These are phyloP conservation scores for Muscicapa striata DNA, from an alignment of 2,797 vertebrate genomes.

Conservation along the genomic window DNA sequence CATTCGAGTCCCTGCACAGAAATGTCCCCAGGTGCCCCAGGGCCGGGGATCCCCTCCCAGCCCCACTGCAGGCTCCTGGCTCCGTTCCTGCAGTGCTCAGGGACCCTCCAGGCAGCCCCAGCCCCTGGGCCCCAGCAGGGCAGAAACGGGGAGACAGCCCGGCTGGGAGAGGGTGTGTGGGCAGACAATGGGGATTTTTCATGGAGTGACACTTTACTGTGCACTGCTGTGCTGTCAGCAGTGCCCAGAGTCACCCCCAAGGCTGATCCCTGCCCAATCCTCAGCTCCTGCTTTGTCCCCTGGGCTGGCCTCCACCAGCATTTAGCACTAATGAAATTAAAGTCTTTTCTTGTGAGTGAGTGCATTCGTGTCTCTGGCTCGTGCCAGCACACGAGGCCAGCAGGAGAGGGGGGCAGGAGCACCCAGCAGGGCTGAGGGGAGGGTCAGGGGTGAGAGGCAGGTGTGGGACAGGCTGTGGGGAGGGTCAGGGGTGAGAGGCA, in stretches of 20 bases:
- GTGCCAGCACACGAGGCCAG: background rate
- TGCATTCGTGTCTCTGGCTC: background rate
- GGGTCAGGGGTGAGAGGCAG: background rate
- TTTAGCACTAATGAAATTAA: constrained; percentile 34
- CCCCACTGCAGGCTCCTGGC: no score
- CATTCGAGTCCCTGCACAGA: no score
- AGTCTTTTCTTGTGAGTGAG: background rate
- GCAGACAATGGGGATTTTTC: constrained; percentile 48
- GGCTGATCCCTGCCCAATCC: background rate
- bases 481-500: no score
- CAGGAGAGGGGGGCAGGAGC: background rate
- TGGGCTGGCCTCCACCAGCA: background rate
- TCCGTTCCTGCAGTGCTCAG: no score
- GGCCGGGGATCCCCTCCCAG: no score
- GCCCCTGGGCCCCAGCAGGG: no score
- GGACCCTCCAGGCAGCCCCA: no score
- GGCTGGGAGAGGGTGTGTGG: constrained; percentile 20
- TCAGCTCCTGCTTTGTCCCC: background rate
- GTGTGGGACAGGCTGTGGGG: background rate
- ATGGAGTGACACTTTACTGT: constrained; percentile 55
- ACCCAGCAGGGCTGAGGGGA: background rate
- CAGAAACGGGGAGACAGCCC: background rate
- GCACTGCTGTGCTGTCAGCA: background rate
- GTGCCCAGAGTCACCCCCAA: background rate
- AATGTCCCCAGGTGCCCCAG: no score